These are phyloP conservation scores for Palythoa caribaeorum DNA, from an alignment of 92 coral and sea anemone species.

Conservation along the genomic window DNA sequence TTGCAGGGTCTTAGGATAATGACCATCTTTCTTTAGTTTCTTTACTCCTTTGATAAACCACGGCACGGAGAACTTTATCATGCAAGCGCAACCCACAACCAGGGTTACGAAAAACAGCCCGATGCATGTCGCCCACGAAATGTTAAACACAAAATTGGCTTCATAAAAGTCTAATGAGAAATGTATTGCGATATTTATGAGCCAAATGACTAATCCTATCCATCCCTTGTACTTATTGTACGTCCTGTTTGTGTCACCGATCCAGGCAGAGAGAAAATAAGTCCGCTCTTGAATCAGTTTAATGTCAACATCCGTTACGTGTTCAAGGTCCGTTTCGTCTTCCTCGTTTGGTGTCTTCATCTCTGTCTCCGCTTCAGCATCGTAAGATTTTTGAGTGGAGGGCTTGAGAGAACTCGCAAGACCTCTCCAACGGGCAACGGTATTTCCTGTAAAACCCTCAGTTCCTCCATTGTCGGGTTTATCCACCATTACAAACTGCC, in stretches of 20 bases:
- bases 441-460: not conserved
- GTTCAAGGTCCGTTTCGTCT: slow-evolving; percentile 6
- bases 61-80: slow-evolving; percentile 89
- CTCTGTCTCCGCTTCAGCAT: slow-evolving; percentile 10
- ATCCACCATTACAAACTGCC: slow-evolving; percentile 18
- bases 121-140: slow-evolving; percentile 92
- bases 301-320: slow-evolving; percentile 67
- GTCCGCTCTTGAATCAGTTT: slow-evolving; percentile 75
- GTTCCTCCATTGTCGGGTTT: not conserved
- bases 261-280: slow-evolving; percentile 84
- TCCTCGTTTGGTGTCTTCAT: slow-evolving; percentile 15
- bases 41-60: slow-evolving; percentile 91
- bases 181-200: slow-evolving; percentile 75
- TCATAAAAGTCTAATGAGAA: slow-evolving; percentile 92
- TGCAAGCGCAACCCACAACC: slow-evolving; percentile 78
- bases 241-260: slow-evolving; percentile 79
- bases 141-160: slow-evolving; percentile 84
- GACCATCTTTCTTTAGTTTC: slow-evolving; percentile 85
- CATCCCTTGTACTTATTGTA: slow-evolving; percentile 82
- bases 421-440: slow-evolving; percentile 35
- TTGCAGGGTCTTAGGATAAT: slow-evolving; percentile 85
- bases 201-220: slow-evolving; percentile 85
- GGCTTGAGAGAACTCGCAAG: slow-evolving; percentile 19
- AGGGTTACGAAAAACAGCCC: slow-evolving; percentile 81
- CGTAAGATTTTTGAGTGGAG: not conserved